Conservation (phyloP, 2,797 vertebrate genomes). For the Tangara arthus region DNA sequence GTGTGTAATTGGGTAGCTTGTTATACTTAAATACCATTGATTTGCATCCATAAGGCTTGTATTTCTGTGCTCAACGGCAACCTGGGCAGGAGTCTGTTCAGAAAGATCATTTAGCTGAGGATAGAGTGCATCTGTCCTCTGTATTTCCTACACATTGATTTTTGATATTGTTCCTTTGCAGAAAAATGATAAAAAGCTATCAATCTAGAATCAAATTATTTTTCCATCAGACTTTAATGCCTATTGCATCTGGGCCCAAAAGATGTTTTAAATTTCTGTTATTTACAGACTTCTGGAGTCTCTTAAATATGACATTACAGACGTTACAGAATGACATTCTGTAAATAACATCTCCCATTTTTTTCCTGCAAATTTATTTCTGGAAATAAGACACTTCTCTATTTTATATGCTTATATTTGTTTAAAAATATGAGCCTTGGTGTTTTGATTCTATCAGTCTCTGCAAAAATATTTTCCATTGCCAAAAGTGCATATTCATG, state of each 20-base stretch:
- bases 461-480: neutral
- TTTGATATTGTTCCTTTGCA: neutral
- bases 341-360: neutral
- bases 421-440: neutral
- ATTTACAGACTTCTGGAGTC: neutral
- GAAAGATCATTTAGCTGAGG: neutral
- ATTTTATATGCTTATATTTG: neutral
- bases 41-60: neutral
- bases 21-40: neutral
- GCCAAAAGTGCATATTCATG: neutral
- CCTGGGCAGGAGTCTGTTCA: neutral
- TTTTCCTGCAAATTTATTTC: neutral
- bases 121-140: neutral
- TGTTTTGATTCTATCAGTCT: neutral
- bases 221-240: neutral
- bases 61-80: neutral
- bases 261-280: neutral
- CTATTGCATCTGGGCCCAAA: neutral
- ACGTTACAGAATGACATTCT: neutral
- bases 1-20: neutral
- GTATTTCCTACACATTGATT: neutral
- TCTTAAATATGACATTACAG: neutral
- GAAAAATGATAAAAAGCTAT: conserved; percentile 19
- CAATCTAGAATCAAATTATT: neutral
- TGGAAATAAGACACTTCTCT: neutral